These are phyloP conservation scores for Dichetophora obliterata DNA, from an alignment of 2,888 invertebrate genomes.

Conservation along the genomic window DNA sequence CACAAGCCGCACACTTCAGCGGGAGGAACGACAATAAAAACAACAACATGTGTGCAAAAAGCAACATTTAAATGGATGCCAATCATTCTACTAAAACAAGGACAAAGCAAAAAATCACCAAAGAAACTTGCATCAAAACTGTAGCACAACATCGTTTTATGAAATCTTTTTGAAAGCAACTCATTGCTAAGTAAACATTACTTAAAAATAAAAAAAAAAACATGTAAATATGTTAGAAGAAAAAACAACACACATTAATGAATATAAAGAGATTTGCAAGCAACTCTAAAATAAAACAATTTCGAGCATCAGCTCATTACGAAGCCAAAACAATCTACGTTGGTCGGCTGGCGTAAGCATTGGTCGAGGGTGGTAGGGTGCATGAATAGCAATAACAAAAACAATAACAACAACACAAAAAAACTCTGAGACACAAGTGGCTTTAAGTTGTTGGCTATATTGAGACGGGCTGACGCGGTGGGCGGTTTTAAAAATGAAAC, in stretches of 20 bases:
- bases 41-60: slow-evolving; percentile 22
- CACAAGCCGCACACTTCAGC: slow-evolving; percentile 16
- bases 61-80: slow-evolving; percentile 30
- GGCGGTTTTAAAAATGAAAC: slow-evolving; percentile 19
- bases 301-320: not conserved
- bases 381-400: not conserved
- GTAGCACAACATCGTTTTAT: slow-evolving; percentile 21
- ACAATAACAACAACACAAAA: not conserved
- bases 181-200: slow-evolving; percentile 18
- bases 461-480: not conserved
- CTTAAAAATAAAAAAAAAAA: not conserved
- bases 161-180: slow-evolving; percentile 35
- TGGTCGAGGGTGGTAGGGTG: not conserved
- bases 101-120: slow-evolving; percentile 5
- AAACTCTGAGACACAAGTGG: slow-evolving; percentile 2
- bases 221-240: not conserved
- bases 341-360: not conserved
- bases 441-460: not conserved
- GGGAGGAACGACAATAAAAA: not conserved
- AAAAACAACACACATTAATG: not conserved
- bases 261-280: slow-evolving; percentile 5
- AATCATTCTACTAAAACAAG: slow-evolving; percentile 8
- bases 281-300: not conserved
- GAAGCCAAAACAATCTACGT: not conserved
- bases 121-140: not conserved